Conservation (phyloP, 1,140 invertebrate genomes). For the Conus ventricosus region DNA sequence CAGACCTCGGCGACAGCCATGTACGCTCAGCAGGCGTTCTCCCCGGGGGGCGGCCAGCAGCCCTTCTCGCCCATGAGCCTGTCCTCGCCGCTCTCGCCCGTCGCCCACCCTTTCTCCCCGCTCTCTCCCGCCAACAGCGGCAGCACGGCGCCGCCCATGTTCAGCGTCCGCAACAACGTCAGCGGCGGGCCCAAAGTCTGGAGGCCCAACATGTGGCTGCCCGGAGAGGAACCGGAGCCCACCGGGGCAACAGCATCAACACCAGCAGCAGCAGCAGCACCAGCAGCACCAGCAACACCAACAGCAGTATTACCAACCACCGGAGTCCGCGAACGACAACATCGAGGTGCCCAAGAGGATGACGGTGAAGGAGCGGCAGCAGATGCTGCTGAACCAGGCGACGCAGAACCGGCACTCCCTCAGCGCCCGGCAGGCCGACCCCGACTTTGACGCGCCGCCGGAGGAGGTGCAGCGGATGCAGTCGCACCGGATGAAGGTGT, state of each 20-base stretch:
- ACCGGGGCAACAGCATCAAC: conserved; percentile 22
- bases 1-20: conserved; percentile 27
- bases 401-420: conserved; percentile 26
- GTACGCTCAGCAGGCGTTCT: conserved; percentile 6
- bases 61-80: conserved; percentile 29
- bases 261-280: conserved; percentile 14
- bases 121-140: neutral
- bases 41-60: neutral
- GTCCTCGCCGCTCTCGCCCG: neutral
- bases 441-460: neutral
- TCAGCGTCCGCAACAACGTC: conserved; percentile 40
- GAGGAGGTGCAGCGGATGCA: neutral
- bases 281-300: conserved; percentile 7
- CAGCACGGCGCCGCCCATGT: conserved; percentile 20
- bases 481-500: conserved; percentile 4
- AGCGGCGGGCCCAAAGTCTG: conserved; percentile 12
- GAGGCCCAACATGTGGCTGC: conserved; percentile 38
- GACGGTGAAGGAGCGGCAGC: conserved; percentile 27
- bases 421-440: conserved; percentile 22
- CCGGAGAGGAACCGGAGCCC: conserved; percentile 20
- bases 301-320: conserved; percentile 5
- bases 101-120: conserved; percentile 31
- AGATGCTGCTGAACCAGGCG: conserved; percentile 26
- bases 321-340: conserved; percentile 24
- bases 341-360: conserved; percentile 28